Base-by-base conservation (phyloP, 2,888 invertebrate species). In the Alentia gelatinosa region DNA sequence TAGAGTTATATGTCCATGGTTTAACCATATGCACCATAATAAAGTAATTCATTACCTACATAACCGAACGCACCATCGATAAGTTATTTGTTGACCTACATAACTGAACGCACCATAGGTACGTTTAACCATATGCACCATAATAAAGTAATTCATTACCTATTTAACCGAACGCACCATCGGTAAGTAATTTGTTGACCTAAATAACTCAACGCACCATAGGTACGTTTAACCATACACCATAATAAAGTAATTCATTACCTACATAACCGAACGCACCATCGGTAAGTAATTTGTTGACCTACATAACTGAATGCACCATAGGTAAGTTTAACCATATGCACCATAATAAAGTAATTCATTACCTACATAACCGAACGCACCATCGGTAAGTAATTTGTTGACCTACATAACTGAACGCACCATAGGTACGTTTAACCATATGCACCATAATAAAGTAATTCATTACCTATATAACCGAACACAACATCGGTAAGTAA, bases 321-420 rank as follows among this genome's bases (percentile, higher is more conserved):
- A 47, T 63, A 63, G 63, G 63, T 63, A n/a, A 63, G 63, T 63
- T 63, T 15, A n/a, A n/a, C n/a, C n/a, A n/a, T n/a, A 96, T 97
- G 98, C 94, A 98, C 98, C 96, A 97, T 98, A 95, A n/a, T n/a
- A n/a, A n/a, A n/a, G n/a, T n/a, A n/a, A n/a, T n/a, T n/a, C n/a
- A 98, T n/a, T n/a, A 98, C 98, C 96, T 98, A 98, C 96, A 98
- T 98, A 94, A 98, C 98, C 50, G 98, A 98, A 96, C 97, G 98
- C 94, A 98, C 98, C 96, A 97, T 98, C 95, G 98, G 96, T 96
- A 94, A 95, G 95, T 94, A n/a, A 79, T 15, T 74, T 15, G 5
- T n/a, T 26, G 5, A n/a, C 63, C 63, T 63, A n/a, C 63, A 63
- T 63, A 12, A 63, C 63, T n/a, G 63, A 63, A 68, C 37, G 47